These are phyloP conservation scores for Electrona antarctica DNA, from an alignment of 2,113 vertebrate genomes.

Conservation along the genomic window DNA sequence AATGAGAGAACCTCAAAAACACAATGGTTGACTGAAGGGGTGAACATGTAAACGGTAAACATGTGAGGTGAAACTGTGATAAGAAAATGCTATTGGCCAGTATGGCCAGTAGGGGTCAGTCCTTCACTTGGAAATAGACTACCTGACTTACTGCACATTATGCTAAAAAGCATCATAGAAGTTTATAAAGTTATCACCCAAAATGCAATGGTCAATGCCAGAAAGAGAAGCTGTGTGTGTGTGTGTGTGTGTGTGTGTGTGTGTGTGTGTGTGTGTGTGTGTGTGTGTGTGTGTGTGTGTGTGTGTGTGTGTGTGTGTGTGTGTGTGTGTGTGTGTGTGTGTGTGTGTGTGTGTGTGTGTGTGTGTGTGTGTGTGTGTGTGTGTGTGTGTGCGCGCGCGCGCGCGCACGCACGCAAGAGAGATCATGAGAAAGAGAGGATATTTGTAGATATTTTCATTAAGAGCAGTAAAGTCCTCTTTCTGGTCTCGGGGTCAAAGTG, in stretches of 20 bases:
- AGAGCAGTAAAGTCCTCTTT: conserved; percentile 36
- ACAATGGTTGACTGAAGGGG: no score
- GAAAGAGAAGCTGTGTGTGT: not conserved
- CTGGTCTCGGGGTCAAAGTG: conserved; percentile 61
- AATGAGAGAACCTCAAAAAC: no score
- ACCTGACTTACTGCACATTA: not conserved
- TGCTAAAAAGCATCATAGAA: not conserved
- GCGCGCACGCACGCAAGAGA: no score
- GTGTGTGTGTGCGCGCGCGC: no score
- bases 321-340: no score
- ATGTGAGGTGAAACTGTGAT: not conserved
- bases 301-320: no score
- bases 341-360: no score
- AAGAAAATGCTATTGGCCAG: not conserved
- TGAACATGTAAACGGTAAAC: no score
- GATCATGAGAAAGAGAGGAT: not conserved
- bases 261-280: no score
- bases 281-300: no score
- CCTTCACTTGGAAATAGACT: not conserved
- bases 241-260: no score
- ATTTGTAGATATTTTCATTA: conserved; percentile 23
- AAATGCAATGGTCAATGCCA: conserved; percentile 24
- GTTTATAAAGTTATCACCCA: conserved; percentile 18
- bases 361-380: no score
- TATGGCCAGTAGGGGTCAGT: conserved; percentile 43